A percentile compares a stretch with the other conserved stretches of the same genome.
phyloP scores from a whole-genome alignment of 2,113 vertebrate species.

The Varanus komodoensis region DNA sequence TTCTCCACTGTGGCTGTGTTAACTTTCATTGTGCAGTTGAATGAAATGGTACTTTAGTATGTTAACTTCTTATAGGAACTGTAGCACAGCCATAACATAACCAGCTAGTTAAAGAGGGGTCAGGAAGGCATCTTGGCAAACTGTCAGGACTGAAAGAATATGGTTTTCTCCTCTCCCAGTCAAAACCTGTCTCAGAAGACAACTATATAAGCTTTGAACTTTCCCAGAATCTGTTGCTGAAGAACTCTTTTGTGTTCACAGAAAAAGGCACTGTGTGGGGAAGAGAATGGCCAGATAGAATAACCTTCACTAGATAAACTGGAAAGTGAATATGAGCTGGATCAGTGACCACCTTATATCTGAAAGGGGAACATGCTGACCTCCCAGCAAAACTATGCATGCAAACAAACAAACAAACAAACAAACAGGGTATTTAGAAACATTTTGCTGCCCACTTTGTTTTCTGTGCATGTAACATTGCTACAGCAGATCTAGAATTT shows the following conservation, averaged over 20 bases:
- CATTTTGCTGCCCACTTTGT: neutral
- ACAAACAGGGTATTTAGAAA: neutral
- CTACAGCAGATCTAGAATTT: neutral
- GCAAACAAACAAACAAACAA: neutral
- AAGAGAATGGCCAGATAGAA: conserved; percentile 1
- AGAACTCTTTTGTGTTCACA: conserved; percentile 8
- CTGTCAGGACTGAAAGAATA: neutral
- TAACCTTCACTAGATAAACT: conserved; percentile 20
- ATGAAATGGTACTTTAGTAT: neutral
- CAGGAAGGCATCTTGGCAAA: neutral
- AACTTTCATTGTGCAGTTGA: neutral
- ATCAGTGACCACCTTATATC: conserved; percentile 14
- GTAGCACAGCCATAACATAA: neutral
- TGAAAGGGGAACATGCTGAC: neutral
- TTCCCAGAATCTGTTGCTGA: conserved; percentile 14
- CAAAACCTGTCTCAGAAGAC: neutral
- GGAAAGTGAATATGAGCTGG: neutral
- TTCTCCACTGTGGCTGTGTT: neutral
- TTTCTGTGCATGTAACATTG: neutral
- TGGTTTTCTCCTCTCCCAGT: neutral
- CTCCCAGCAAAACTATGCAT: neutral
- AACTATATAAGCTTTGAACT: conserved; percentile 2
- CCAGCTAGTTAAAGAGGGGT: neutral
- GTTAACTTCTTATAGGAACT: neutral
- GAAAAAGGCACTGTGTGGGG: neutral